These are phyloP conservation scores for Pogonomyrmex californicus DNA, from an alignment of 1,140 invertebrate genomes.

Conservation along the genomic window DNA sequence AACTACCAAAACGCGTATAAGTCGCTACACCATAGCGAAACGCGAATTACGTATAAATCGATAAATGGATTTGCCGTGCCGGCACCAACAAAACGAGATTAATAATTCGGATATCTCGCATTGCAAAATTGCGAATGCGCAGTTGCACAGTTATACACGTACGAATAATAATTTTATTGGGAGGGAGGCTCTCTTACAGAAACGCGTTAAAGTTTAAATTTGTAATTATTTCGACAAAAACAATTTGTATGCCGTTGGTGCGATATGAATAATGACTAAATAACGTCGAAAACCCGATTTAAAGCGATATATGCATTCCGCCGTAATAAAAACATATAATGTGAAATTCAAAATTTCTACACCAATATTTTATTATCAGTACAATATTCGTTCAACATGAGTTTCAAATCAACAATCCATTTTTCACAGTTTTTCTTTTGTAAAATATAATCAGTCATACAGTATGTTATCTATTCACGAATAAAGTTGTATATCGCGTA, in stretches of 20 bases:
- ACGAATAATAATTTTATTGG: conserved; percentile 55
- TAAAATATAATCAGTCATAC: neutral
- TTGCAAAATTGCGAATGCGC: conserved; percentile 41
- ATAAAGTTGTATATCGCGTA: neutral
- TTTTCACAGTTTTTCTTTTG: conserved; percentile 20
- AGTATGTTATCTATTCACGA: neutral
- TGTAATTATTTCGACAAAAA: conserved; percentile 46
- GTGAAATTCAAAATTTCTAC: conserved; percentile 21
- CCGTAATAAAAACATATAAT: conserved; percentile 48
- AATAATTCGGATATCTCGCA: conserved; percentile 43
- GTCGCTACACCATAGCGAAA: conserved; percentile 38
- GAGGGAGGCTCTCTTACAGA: neutral
- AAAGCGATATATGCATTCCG: neutral
- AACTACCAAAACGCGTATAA: conserved; percentile 58
- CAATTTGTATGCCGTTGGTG: conserved; percentile 11
- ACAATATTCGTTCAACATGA: neutral
- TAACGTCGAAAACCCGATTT: conserved; percentile 30
- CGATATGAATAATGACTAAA: conserved; percentile 47
- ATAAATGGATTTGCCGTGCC: conserved; percentile 43
- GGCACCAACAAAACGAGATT: conserved; percentile 41
- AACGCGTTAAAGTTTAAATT: conserved; percentile 42
- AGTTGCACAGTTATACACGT: neutral
- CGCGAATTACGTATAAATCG: conserved; percentile 50
- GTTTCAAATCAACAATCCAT: conserved; percentile 13
- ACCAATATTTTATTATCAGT: conserved; percentile 2